These are phyloP conservation scores for Gila robusta DNA, from an alignment of 2,797 vertebrate species.

Conservation along the genomic window DNA sequence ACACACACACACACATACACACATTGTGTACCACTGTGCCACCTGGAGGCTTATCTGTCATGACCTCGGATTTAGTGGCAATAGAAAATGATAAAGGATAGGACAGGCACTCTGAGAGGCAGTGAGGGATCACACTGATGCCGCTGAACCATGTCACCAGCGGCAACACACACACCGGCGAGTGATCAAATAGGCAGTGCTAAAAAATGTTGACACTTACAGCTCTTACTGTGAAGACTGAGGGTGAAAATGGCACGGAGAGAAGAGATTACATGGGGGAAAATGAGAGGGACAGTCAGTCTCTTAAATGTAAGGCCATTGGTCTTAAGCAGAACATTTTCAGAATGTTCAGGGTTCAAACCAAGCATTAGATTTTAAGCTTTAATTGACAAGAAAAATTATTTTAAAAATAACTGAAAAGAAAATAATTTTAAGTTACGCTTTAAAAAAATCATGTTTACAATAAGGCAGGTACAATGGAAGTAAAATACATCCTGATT, in stretches of 20 bases:
- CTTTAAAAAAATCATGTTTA: not conserved
- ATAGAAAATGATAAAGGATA: constrained; percentile 64
- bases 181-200: constrained; percentile 55
- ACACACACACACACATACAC: constrained; percentile 7
- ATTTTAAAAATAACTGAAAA: not conserved
- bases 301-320: constrained; percentile 22
- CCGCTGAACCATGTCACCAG: constrained; percentile 57
- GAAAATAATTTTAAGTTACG: not conserved
- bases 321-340: not conserved
- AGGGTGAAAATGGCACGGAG: constrained; percentile 40
- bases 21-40: constrained; percentile 13
- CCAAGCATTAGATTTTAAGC: no score
- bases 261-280: constrained; percentile 20
- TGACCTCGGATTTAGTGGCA: constrained; percentile 65
- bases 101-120: constrained; percentile 56
- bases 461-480: not conserved
- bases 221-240: constrained; percentile 54
- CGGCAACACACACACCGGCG: constrained; percentile 40
- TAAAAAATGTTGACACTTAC: constrained; percentile 56
- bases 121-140: constrained; percentile 54
- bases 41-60: constrained; percentile 62
- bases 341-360: not conserved
- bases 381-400: no score
- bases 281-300: constrained; percentile 15
- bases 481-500: not conserved